Conservation (phyloP, 1,140 invertebrate species). For the Drosophila tani region DNA sequence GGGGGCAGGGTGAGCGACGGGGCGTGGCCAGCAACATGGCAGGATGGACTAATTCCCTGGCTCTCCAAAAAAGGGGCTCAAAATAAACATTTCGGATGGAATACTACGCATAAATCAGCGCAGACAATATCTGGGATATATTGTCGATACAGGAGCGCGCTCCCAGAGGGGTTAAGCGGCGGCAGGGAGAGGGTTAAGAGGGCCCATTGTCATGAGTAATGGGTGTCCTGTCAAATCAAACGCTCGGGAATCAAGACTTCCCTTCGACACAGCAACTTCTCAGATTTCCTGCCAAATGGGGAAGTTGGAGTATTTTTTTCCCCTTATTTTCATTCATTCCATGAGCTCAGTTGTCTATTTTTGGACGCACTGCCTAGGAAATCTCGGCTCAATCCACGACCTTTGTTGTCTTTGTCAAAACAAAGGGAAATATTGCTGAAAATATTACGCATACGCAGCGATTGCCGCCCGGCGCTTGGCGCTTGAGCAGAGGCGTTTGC, state of each 20-base stretch:
- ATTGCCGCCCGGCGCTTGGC: conserved; percentile 9
- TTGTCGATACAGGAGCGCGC: conserved; percentile 36
- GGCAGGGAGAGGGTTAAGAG: conserved; percentile 2
- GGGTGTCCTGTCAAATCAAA: conserved; percentile 29
- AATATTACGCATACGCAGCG: conserved; percentile 72
- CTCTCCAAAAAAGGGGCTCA: conserved; percentile 39
- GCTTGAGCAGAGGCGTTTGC: conserved; percentile 50
- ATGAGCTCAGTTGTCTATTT: conserved; percentile 51
- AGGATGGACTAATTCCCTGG: conserved; percentile 64
- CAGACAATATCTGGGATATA: conserved; percentile 31
- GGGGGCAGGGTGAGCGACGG: conserved; percentile 42
- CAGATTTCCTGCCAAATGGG: background rate
- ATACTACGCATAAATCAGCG: conserved; percentile 58
- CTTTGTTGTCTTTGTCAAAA: conserved; percentile 58
- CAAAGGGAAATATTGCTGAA: conserved; percentile 43
- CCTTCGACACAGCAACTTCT: conserved; percentile 3
- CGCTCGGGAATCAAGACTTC: conserved; percentile 14
- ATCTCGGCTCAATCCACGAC: conserved; percentile 27
- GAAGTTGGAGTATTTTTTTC: background rate
- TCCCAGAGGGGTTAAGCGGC: background rate
- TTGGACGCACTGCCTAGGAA: conserved; percentile 20
- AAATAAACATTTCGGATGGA: conserved; percentile 43
- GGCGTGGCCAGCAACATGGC: conserved; percentile 62
- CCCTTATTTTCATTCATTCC: conserved; percentile 1
- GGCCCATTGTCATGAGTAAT: conserved; percentile 44